Base-by-base conservation (phyloP, 1,140 invertebrate species). In the Cecropterus lyciades region DNA sequence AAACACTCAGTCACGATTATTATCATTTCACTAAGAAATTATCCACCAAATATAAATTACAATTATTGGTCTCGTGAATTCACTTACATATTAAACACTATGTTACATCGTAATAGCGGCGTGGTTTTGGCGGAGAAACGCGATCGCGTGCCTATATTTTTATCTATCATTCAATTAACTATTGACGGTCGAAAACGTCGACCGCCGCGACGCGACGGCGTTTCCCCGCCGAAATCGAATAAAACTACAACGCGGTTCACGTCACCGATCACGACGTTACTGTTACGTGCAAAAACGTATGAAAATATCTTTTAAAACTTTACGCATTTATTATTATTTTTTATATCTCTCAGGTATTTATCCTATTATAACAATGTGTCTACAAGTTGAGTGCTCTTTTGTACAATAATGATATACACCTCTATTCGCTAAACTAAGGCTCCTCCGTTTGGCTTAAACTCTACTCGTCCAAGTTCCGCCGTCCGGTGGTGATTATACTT, bases 61-160 rank as follows among this genome's bases (percentile, higher is more conserved):
- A 91, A 85, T 89, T 91, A 91, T 91, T 91, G 89, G 89, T 91
- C 60, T 62, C 89, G 87, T 89, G 87, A 87, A 84, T 87, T 87
- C 69, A 74, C 82, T 88, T 88, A 85, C 71, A 81, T 77, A 85
- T 80, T 74, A 82, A 84, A 84, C 80, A 81, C 85, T 91, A 89
- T 84, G 74, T 83, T 82, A 87, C 73, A 79, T 83, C 75, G 79
- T 81, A 77, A 80, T 75, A 82, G 83, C 80, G 83, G 82, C 75
- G 72, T 53, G 70, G 68, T 69, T 71, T 75, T 59, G 33, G 70
- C 79, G 80, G 73, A 77, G 77, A 70, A 64, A 66, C 75, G 75
- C 70, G 73, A 72, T 76, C 55, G n/a, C n/a, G 73, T 52, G 53
- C 51, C 27, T 46, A 46, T 42, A 66, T 59, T 49, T n/a, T 72